A percentile compares a stretch with the other conserved stretches of the same genome.
Evolutionary conservation across 1,140 invertebrate species (phyloP).

Genomic region (Drosophila cardini): DNA sequence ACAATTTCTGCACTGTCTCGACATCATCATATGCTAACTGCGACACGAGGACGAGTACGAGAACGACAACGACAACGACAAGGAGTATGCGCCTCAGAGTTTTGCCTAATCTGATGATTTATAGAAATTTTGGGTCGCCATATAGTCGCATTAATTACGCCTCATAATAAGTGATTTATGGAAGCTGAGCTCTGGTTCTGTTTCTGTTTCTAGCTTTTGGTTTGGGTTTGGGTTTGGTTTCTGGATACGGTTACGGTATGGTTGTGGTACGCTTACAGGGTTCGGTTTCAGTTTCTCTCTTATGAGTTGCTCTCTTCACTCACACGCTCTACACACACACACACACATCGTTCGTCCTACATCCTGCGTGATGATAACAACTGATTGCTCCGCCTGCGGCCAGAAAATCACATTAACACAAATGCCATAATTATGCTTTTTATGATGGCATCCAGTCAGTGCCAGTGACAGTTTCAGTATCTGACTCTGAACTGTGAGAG

Average conservation of each 20-base stretch:
- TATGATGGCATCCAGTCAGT: constrained; percentile 49
- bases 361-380: constrained; percentile 47
- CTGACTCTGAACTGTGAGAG: not conserved
- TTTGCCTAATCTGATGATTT: constrained; percentile 80
- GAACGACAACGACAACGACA: not conserved
- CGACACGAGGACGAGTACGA: not conserved
- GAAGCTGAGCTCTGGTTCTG: constrained; percentile 6
- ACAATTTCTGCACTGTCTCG: constrained; percentile 22
- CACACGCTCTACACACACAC: not conserved
- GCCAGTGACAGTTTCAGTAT: constrained; percentile 13
- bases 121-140: constrained; percentile 79
- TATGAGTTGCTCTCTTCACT: constrained; percentile 21
- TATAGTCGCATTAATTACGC: constrained; percentile 80
- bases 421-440: constrained; percentile 71
- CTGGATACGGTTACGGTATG: not conserved
- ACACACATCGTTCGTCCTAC: constrained; percentile 27
- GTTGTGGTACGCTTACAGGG: not conserved
- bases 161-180: constrained; percentile 82
- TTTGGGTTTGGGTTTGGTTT: too few relatives aligned
- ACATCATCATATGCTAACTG: constrained; percentile 46
- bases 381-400: constrained; percentile 59
- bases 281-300: constrained; percentile 3
- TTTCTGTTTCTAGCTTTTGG: not conserved
- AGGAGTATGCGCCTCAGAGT: constrained; percentile 43
- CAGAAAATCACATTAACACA: constrained; percentile 72